Conservation (phyloP, 2,888 invertebrate genomes). For the Coleophora deauratella region DNA sequence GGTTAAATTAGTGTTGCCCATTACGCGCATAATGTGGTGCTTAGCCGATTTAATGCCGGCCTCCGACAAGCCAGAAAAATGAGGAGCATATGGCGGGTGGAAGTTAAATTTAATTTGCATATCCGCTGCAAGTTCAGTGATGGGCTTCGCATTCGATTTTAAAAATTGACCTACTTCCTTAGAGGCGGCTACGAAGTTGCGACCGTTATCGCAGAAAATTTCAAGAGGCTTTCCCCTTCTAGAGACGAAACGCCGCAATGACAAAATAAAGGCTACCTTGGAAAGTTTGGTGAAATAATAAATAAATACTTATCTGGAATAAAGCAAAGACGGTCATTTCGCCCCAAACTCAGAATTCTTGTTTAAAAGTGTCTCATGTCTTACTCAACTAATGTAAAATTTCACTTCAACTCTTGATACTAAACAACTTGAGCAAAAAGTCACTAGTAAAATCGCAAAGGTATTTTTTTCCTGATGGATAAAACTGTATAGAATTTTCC, state of each 20-base stretch:
- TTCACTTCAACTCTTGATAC: too few relatives aligned
- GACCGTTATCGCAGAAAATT: constrained; percentile 13
- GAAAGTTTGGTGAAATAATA: too few relatives aligned
- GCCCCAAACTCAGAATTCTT: too few relatives aligned
- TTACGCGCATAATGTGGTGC: constrained; percentile 7
- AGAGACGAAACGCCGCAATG: constrained; percentile 10
- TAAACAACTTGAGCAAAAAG: too few relatives aligned
- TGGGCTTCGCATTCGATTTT: constrained; percentile 1
- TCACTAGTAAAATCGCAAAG: too few relatives aligned
- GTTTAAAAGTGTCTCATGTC: too few relatives aligned
- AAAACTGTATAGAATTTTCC: too few relatives aligned
- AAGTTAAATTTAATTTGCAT: constrained; percentile 12
- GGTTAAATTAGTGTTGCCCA: constrained; percentile 15
- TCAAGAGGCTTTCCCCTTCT: constrained; percentile 12
- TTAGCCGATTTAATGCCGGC: constrained; percentile 12
- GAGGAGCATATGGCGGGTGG: constrained; percentile 13
- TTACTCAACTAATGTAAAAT: too few relatives aligned
- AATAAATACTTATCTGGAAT: too few relatives aligned
- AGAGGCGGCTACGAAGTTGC: constrained; percentile 10
- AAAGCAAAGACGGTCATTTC: too few relatives aligned
- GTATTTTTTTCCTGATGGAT: too few relatives aligned
- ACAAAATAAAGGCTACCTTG: constrained; percentile 8
- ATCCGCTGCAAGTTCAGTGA: constrained; percentile 3
- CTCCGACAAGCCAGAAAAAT: constrained; percentile 13
- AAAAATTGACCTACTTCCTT: constrained; percentile 6